phyloP scores from a whole-genome alignment of 2,797 vertebrate species.

The Arnoldichthys spilopterus region DNA sequence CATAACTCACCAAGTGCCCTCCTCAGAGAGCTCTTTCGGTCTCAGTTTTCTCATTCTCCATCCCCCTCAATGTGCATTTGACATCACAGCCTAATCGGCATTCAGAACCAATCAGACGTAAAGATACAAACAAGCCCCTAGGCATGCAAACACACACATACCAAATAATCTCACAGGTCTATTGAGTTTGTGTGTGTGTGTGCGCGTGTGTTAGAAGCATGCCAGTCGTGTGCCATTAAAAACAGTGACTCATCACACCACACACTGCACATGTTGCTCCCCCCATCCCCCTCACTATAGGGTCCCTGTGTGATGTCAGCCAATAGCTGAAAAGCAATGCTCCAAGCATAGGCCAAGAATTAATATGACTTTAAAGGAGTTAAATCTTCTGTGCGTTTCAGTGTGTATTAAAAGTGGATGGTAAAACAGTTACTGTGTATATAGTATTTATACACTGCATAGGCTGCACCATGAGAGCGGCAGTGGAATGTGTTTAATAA shows the following conservation, averaged over 20 bases:
- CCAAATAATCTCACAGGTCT: slow-evolving; percentile 15
- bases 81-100: slow-evolving; percentile 40
- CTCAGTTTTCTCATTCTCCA: slow-evolving; percentile 5
- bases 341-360: slow-evolving; percentile 40
- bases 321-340: slow-evolving; percentile 18
- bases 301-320: slow-evolving; percentile 43
- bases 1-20: slow-evolving; percentile 18
- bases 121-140: slow-evolving; percentile 34
- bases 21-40: slow-evolving; percentile 26
- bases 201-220: slow-evolving; percentile 16
- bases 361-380: slow-evolving; percentile 33
- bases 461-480: background rate
- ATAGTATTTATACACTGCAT: slow-evolving; percentile 17
- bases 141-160: slow-evolving; percentile 1
- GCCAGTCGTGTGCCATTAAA: slow-evolving; percentile 41
- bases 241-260: slow-evolving; percentile 51
- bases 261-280: background rate
- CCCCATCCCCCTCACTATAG: slow-evolving; percentile 14
- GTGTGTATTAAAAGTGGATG: slow-evolving; percentile 16
- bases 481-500: slow-evolving; percentile 12
- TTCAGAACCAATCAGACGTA: slow-evolving; percentile 30
- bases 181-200: slow-evolving; percentile 12
- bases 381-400: background rate
- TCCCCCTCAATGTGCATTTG: slow-evolving; percentile 21
- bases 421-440: slow-evolving; percentile 1